Evolutionary conservation across 1,140 invertebrate species (phyloP), one percentile per base, ranked within the genome.

Genomic region (Nomia melanderi): DNA sequence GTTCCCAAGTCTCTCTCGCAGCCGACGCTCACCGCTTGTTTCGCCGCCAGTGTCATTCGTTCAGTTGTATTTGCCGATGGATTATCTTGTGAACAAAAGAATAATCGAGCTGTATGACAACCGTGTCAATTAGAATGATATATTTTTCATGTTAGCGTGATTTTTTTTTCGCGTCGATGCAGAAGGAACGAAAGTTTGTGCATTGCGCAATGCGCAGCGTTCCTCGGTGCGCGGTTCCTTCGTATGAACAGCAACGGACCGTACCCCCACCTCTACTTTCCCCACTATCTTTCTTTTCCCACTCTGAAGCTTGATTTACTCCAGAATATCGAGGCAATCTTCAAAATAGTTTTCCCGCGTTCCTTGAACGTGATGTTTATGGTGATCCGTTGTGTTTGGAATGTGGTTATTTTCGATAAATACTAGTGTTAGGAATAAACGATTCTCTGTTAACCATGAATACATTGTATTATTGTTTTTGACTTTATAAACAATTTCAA

Each of bases 181-280:
- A 62, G 31, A 50, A 72, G 60, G 86, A 77, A 83, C 78, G 78
- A 90, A 89, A 89, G 87, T 90, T 88, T 81, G 81, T 86, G 72
- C 87, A 89, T 90, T 90, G 89, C 89, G 89, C 89, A 90, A 90
- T 85, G 87, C 87, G 77, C 76, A 74, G 81, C 78, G 80, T 87
- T 88, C 79, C 50, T 54, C 54, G 59, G 76, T 72, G 78, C 82
- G 78, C 75, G 72, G 64, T 72, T 70, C 70, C 69, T 82, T 62
- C 62, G 62, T 59, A 78, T 75, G 82, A 79, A 83, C 79, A 82
- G 53, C 82, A 85, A 88, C 85, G 86, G 85, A 79, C 79, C 79
- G 62, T 77, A 41, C 59, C 64, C 39, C 74, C 57, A 75, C 77
- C 7, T 25, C 39, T 50, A 8, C n/a, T n/a, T 27, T 9, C 81